A percentile compares a stretch with the other conserved stretches of the same genome.
Evolutionary conservation across 1,140 invertebrate species (phyloP).

Genomic region (Pygmarrhopalites habei): DNA sequence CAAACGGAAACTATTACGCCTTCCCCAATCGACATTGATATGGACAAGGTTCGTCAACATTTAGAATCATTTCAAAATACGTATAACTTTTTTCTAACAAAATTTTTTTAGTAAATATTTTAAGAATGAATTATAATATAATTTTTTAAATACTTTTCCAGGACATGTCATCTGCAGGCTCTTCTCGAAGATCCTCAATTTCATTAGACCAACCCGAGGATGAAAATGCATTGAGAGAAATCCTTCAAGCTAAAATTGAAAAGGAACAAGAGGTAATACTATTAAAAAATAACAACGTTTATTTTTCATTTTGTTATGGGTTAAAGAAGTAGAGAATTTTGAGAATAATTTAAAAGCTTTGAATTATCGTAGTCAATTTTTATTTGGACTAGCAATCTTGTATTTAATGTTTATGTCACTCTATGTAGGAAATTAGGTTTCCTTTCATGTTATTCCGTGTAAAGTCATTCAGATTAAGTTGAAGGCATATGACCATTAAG

Average conservation of each 20-base stretch:
- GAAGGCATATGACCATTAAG: too few relatives aligned
- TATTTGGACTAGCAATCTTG: too few relatives aligned
- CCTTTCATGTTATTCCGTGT: too few relatives aligned
- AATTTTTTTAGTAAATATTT: not conserved
- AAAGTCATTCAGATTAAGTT: too few relatives aligned
- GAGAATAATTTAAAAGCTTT: too few relatives aligned
- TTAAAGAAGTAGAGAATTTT: too few relatives aligned
- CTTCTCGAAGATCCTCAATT: conserved; percentile 28
- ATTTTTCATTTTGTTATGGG: too few relatives aligned
- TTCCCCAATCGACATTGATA: conserved; percentile 32
- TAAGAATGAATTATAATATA: not conserved
- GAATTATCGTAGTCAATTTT: too few relatives aligned
- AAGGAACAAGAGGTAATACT: conserved; percentile 22
- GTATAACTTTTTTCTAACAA: too few relatives aligned
- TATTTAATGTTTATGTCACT: too few relatives aligned
- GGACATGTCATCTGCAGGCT: conserved; percentile 15
- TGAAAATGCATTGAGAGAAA: conserved; percentile 26
- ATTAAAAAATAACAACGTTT: not conserved
- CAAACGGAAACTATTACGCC: conserved; percentile 31
- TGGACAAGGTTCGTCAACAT: conserved; percentile 16
- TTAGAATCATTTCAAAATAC: too few relatives aligned
- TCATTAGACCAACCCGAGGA: conserved; percentile 12
- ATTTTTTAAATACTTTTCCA: not conserved
- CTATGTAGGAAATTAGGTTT: too few relatives aligned
- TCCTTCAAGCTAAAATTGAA: conserved; percentile 30